Evolutionary conservation across 2,113 vertebrate genomes (phyloP).

Genomic region (rat (Rattus norvegicus)): DNA sequence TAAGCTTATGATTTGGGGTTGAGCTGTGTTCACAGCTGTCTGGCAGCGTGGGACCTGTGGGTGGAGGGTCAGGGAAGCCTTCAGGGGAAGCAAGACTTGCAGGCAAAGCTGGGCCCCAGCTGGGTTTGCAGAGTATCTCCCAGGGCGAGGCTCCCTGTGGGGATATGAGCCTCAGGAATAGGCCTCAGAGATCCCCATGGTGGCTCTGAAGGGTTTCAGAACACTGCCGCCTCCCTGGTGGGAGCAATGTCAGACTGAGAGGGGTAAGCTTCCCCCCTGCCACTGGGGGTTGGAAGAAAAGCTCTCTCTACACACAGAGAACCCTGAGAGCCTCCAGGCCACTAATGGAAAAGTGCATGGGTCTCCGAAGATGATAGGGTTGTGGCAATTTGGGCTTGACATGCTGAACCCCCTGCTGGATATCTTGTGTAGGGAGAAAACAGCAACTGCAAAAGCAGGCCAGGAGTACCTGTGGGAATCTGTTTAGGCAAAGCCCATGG

Average conservation of each 20-base stretch:
- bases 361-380: not conserved
- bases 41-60: not conserved
- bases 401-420: not conserved
- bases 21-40: not conserved
- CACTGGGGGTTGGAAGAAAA: not conserved
- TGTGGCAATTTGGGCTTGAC: not conserved
- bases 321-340: rapidly evolving
- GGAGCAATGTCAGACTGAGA: not conserved
- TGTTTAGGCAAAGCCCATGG: not conserved
- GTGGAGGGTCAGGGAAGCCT: not conserved
- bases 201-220: not conserved
- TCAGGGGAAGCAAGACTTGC: not conserved
- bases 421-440: not conserved
- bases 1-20: not conserved
- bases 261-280: not conserved
- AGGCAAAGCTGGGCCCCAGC: not conserved
- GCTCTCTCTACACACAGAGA: not conserved
- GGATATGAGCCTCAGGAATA: not conserved
- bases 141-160: rapidly evolving
- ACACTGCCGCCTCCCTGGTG: rapidly evolving
- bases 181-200: not conserved
- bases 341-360: rapidly evolving
- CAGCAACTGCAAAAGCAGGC: not conserved
- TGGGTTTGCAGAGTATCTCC: rapidly evolving
- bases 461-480: rapidly evolving